Evolutionary conservation across 2,888 invertebrate genomes (phyloP), one percentile per base, ranked within the genome.

Genomic region (Tuberolachnus salignus): DNA sequence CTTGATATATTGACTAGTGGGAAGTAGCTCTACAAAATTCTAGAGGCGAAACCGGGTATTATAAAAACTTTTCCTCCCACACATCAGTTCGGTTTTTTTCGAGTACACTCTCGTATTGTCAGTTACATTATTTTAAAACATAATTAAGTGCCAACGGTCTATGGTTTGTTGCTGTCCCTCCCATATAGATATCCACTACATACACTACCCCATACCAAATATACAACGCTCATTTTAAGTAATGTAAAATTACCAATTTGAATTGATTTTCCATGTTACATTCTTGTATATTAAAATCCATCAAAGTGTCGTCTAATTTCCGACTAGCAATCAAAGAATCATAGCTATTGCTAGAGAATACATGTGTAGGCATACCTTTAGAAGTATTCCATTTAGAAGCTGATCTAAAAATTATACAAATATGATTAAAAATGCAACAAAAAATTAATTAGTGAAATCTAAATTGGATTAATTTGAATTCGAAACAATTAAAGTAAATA

Each of bases 201-300:
- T n/a, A n/a, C n/a, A n/a, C n/a, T n/a, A n/a, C n/a, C n/a, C n/a
- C n/a, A n/a, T n/a, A n/a, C n/a, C n/a, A n/a, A n/a, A n/a, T n/a
- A n/a, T n/a, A n/a, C n/a, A n/a, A n/a, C n/a, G n/a, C n/a, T n/a
- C n/a, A n/a, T n/a, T n/a, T 4, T 34, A 59, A 59, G 16, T 16
- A 26, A 59, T 59, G 9, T 0, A n/a, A 26, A 34, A 49, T 64
- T 66, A 75, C 75, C 66, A 75, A 66, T 57, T 75, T 75, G 26
- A 75, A 75, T 66, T 75, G 75, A 75, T 66, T 75, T 55, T 75
- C 75, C 75, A 75, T 75, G 42, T 66, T 75, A 46, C 75, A 75
- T 57, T 75, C 75, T 57, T 75, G 75, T 57, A 75, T 66, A 26
- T 75, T 66, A 46, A 75, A 75, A 26, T 66, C 66, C 64, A 75